Evolutionary conservation across 2,888 invertebrate genomes (phyloP).

Genomic region (Serripes groenlandicus): DNA sequence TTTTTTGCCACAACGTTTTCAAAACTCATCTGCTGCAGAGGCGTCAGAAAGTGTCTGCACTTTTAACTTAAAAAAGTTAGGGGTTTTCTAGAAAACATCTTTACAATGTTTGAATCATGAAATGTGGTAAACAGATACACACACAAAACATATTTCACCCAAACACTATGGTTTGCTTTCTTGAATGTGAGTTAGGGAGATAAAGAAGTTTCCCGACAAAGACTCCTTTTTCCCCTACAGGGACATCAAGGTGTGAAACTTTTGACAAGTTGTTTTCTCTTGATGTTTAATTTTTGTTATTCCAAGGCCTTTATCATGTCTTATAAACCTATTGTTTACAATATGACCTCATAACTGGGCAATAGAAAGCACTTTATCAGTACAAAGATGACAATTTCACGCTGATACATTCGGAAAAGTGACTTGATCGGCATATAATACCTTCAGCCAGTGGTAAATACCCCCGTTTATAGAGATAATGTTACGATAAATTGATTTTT

Average conservation of each 20-base stretch:
- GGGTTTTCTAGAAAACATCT: too few relatives aligned
- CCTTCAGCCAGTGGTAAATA: conserved; percentile 55
- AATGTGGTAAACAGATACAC: too few relatives aligned
- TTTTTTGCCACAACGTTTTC: too few relatives aligned
- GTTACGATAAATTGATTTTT: conserved; percentile 64
- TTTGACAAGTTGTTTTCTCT: conserved; percentile 30
- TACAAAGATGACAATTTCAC: conserved; percentile 66
- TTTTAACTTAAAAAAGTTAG: too few relatives aligned
- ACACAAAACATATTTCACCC: too few relatives aligned
- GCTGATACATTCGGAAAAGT: conserved; percentile 61
- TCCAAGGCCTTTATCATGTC: conserved; percentile 50
- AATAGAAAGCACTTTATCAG: conserved; percentile 66
- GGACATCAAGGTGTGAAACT: neutral
- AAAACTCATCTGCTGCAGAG: too few relatives aligned
- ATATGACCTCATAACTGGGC: conserved; percentile 34
- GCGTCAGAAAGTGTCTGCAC: too few relatives aligned
- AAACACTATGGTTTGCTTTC: too few relatives aligned
- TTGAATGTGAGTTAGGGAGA: too few relatives aligned
- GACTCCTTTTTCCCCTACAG: neutral
- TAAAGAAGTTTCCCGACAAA: too few relatives aligned
- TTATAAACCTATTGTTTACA: conserved; percentile 45
- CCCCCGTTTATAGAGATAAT: conserved; percentile 53
- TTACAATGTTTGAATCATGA: too few relatives aligned
- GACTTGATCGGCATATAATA: conserved; percentile 60
- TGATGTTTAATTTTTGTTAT: conserved; percentile 48